Percentiles rank a stretch among this genome's conserved stretches.
These are phyloP conservation scores for cattle (Bos taurus) DNA, from an alignment of 2,113 vertebrate genomes.

Conservation along the genomic window ARS-UCD2.0 NC_037331.1:5847501-5848000, in stretches of 20 bases:
- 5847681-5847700: too few relatives aligned
- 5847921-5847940: background rate
- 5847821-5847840: too few relatives aligned
- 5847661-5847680: too few relatives aligned
- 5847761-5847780: too few relatives aligned
- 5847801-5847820: too few relatives aligned
- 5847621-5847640: too few relatives aligned
- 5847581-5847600: too few relatives aligned
- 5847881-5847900: background rate
- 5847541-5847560: background rate
- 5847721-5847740: accelerated
- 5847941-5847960: background rate
- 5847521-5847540: too few relatives aligned
- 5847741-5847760: background rate
- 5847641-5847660: background rate
- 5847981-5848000: background rate
- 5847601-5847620: too few relatives aligned
- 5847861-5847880: background rate
- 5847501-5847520: background rate
- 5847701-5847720: accelerated
- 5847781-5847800: too few relatives aligned
- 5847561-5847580: background rate
- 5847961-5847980: background rate
- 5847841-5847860: too few relatives aligned
- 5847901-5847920: background rate